Percentiles rank a stretch among this genome's conserved stretches.
Conservation (phyloP, 2,797 vertebrate genomes). For the Sylvia borin region DNA sequence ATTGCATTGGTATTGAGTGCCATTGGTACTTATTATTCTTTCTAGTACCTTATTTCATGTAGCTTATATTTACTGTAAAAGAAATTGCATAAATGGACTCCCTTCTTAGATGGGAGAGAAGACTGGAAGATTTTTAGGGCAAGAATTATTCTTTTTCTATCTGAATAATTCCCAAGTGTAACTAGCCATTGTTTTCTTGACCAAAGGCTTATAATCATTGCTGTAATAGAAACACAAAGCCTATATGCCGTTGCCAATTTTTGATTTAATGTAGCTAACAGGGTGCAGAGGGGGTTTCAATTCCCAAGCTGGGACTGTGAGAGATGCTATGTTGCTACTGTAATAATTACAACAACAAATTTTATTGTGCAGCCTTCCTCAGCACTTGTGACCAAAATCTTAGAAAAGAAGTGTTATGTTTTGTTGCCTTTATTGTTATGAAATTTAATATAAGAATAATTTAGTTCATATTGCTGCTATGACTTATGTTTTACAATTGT, state of each 20-base stretch:
- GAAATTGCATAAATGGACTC: neutral
- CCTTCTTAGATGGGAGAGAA: neutral
- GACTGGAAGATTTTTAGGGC: neutral
- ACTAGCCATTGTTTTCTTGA: neutral
- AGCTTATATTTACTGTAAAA: neutral
- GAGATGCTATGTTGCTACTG: accelerated
- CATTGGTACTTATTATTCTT: neutral
- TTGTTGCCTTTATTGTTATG: neutral
- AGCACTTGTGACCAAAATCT: neutral
- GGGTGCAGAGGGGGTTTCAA: neutral
- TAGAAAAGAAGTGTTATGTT: neutral
- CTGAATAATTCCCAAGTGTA: neutral
- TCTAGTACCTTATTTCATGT: neutral
- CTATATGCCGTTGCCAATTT: accelerated
- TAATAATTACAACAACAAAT: neutral
- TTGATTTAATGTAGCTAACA: neutral
- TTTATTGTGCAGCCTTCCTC: neutral
- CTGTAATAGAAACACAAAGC: neutral
- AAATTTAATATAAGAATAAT: neutral
- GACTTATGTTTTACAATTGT: neutral
- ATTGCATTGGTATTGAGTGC: neutral
- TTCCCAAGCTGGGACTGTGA: accelerated
- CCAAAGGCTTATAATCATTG: neutral
- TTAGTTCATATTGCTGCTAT: neutral
- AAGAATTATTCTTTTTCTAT: neutral